Percentiles rank a stretch among this genome's conserved stretches.
Evolutionary conservation across 2,797 vertebrate species (phyloP).

Genomic region (Rhodeus uyekii): DNA sequence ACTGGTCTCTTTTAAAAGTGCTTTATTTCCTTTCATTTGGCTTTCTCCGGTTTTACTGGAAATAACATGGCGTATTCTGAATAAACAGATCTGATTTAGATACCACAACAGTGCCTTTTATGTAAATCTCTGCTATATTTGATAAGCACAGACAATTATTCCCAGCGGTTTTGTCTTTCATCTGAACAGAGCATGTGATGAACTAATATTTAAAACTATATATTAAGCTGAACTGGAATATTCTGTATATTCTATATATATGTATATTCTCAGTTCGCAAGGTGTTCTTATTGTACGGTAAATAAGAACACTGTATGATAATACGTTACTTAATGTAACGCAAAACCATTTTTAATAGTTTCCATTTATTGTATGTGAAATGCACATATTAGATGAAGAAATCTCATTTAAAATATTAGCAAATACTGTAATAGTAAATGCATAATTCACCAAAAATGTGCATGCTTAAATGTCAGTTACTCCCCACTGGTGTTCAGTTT

Average conservation of each 20-base stretch:
- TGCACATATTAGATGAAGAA: not conserved
- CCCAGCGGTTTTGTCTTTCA: not conserved
- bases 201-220: too few species aligned
- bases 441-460: not conserved
- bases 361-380: not conserved
- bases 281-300: not conserved
- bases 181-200: too few species aligned
- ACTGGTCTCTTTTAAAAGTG: slow-evolving; percentile 13
- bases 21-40: slow-evolving; percentile 15
- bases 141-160: not conserved
- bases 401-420: not conserved
- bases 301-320: too few species aligned
- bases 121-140: slow-evolving; percentile 1
- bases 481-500: not conserved
- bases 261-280: too few species aligned
- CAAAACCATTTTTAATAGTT: not conserved
- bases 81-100: not conserved
- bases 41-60: not conserved
- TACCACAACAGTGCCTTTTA: not conserved
- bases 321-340: too few species aligned
- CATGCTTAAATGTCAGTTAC: not conserved
- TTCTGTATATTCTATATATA: too few species aligned
- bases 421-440: not conserved
- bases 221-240: not conserved
- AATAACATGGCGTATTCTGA: not conserved